A percentile compares a stretch with the other conserved stretches of the same genome.
phyloP scores from a whole-genome alignment of 1,140 invertebrate genomes.

The Mercenaria mercenaria region DNA sequence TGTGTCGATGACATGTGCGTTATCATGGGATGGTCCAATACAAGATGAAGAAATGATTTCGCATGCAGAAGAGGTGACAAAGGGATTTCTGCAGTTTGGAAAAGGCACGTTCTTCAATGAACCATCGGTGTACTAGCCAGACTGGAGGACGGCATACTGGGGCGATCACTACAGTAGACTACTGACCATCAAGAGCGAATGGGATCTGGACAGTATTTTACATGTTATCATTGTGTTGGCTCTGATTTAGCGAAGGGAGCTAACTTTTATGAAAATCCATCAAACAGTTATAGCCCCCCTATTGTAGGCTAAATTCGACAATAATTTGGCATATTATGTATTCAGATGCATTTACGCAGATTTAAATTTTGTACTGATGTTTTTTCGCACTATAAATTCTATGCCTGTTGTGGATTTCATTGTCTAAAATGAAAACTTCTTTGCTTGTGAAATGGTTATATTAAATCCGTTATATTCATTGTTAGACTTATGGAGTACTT shows the following conservation, averaged over 20 bases:
- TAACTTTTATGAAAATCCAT: no score
- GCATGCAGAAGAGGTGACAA: background rate
- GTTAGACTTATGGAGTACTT: no score
- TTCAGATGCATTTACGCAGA: no score
- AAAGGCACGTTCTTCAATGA: constrained; percentile 67
- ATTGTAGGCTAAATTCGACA: no score
- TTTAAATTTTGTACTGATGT: no score
- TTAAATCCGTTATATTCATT: no score
- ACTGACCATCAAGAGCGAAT: constrained; percentile 51
- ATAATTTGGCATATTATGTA: no score
- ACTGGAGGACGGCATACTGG: constrained; percentile 70
- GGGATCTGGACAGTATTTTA: constrained; percentile 70
- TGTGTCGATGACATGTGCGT: constrained; percentile 18
- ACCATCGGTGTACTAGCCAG: constrained; percentile 45
- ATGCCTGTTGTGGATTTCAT: no score
- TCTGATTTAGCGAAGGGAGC: constrained; percentile 34
- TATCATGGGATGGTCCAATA: constrained; percentile 1
- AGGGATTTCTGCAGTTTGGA: constrained; percentile 7
- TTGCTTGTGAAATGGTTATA: no score
- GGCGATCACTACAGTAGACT: constrained; percentile 64
- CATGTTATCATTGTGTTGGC: constrained; percentile 61
- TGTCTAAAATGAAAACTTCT: no score
- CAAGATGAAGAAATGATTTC: background rate
- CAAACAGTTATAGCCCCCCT: no score
- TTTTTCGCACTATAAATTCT: no score